phyloP scores from a whole-genome alignment of 2,888 invertebrate genomes.

The Lasioglossum lativentre region DNA sequence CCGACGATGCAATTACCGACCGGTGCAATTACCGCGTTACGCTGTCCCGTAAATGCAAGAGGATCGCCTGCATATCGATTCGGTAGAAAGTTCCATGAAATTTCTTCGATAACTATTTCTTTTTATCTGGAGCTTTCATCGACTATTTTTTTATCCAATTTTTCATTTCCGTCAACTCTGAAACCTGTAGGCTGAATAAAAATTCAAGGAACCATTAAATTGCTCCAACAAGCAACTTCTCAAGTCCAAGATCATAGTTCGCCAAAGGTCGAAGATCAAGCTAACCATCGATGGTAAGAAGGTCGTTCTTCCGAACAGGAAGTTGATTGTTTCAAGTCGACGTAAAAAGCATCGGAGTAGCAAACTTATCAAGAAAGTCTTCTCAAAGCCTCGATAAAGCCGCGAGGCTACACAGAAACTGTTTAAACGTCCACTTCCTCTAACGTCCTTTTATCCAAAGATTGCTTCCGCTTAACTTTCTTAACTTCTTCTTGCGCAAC shows the following conservation, averaged over 20 bases:
- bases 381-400: background rate
- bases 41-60: conserved; percentile 6
- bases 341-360: background rate
- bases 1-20: conserved; percentile 34
- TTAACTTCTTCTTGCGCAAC: background rate
- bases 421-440: background rate
- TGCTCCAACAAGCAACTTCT: background rate
- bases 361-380: background rate
- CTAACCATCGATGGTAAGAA: background rate
- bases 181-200: background rate
- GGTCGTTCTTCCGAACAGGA: background rate
- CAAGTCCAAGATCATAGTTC: background rate
- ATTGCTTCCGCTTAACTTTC: conserved; percentile 7
- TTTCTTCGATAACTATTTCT: background rate
- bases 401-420: background rate
- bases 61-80: conserved; percentile 18
- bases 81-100: conserved; percentile 31
- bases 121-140: background rate
- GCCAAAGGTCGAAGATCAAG: background rate
- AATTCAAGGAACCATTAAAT: background rate
- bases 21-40: conserved; percentile 38
- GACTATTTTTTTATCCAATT: background rate
- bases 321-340: background rate
- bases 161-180: too few relatives aligned
- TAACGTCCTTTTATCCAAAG: background rate